Evolutionary conservation across 1,140 invertebrate species (phyloP).

Genomic region (Neodiprion pinetum): DNA sequence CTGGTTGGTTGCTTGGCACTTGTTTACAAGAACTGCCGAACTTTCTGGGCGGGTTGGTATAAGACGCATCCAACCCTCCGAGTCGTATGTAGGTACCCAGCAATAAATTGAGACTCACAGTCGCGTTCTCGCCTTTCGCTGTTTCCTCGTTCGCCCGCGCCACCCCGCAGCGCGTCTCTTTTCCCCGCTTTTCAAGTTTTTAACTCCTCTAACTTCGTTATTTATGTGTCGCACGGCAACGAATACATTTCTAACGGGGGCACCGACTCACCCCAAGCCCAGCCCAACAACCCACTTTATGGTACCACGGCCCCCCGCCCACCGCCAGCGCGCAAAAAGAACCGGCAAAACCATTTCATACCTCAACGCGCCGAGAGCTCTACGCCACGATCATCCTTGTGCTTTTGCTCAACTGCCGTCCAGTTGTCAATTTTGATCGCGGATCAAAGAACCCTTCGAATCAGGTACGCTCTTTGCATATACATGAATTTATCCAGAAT

Average conservation of each 20-base stretch:
- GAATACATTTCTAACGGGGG: constrained; percentile 44
- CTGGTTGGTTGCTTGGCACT: not conserved
- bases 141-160: not conserved
- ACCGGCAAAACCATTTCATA: no score
- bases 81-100: not conserved
- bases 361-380: no score
- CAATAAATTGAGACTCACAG: constrained; percentile 6
- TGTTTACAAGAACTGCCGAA: constrained; percentile 16
- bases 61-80: not conserved
- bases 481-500: no score
- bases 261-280: no score
- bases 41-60: constrained; percentile 4
- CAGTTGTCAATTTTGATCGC: no score
- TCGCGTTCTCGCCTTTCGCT: constrained; percentile 17
- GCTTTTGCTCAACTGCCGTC: no score
- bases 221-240: constrained; percentile 49
- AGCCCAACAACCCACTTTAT: no score
- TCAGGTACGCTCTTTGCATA: no score
- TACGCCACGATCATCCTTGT: no score
- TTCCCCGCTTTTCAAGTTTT: constrained; percentile 43
- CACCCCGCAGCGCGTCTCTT: not conserved
- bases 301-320: no score
- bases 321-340: no score
- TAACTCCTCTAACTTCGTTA: constrained; percentile 54
- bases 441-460: no score